Evolutionary conservation across 2,888 invertebrate species (phyloP).

Genomic region (Volucella zonaria): DNA sequence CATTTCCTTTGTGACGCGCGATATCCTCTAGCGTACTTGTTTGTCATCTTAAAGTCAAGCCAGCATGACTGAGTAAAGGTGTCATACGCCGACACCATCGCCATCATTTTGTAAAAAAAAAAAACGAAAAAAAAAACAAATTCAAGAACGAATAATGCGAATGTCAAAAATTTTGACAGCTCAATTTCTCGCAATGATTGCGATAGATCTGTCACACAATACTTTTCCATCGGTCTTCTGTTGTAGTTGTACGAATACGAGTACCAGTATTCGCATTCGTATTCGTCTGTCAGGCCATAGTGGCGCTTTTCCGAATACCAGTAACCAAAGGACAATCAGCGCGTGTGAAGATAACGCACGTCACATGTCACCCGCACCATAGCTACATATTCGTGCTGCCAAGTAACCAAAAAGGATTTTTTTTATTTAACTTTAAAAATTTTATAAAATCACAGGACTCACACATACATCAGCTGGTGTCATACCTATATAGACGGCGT

Average conservation of each 20-base stretch:
- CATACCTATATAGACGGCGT: constrained; percentile 24
- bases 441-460: constrained; percentile 39
- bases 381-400: background rate
- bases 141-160: constrained; percentile 74
- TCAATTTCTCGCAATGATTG: constrained; percentile 78
- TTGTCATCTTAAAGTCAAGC: constrained; percentile 72
- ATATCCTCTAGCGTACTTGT: constrained; percentile 70
- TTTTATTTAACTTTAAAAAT: constrained; percentile 41
- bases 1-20: constrained; percentile 66
- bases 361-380: constrained; percentile 62
- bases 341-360: constrained; percentile 71
- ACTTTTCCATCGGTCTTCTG: constrained; percentile 30
- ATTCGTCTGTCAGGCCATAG: background rate
- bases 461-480: constrained; percentile 9
- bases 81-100: constrained; percentile 62
- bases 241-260: too few species aligned
- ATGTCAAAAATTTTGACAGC: constrained; percentile 82
- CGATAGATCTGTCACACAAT: constrained; percentile 70
- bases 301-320: constrained; percentile 27
- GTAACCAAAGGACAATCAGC: constrained; percentile 43
- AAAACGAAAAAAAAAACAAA: constrained; percentile 30
- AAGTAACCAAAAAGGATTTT: constrained; percentile 54
- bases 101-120: constrained; percentile 24
- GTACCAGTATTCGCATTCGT: too few species aligned
- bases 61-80: constrained; percentile 71